phyloP scores from a whole-genome alignment of 2,113 vertebrate genomes.

The Rutilus rutilus region DNA sequence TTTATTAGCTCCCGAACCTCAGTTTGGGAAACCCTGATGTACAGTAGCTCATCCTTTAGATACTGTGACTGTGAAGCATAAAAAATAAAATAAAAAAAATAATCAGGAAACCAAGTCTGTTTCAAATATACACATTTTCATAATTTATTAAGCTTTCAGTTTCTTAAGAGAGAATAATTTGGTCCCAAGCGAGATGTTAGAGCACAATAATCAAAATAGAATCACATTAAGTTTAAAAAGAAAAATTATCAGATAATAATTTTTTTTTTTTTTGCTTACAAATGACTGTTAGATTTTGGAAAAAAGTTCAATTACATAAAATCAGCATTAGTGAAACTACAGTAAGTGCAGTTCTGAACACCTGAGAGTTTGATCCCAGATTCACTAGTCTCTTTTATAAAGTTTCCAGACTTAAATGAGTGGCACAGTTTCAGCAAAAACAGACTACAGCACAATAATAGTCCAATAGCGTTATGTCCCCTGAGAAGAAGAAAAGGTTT shows the following conservation, averaged over 20 bases:
- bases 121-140: neutral
- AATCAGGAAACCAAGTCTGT: neutral
- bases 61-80: no score
- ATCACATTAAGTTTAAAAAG: neutral
- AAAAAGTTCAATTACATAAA: neutral
- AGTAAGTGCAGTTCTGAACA: conserved; percentile 14
- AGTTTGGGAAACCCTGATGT: no score
- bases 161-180: neutral
- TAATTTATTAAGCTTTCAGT: conserved; percentile 5
- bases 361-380: conserved; percentile 33
- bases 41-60: no score
- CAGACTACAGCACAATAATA: neutral
- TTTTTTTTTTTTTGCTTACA: neutral
- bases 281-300: neutral
- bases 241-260: neutral
- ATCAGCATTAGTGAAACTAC: neutral
- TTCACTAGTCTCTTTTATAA: neutral
- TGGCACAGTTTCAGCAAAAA: conserved; percentile 3
- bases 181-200: neutral
- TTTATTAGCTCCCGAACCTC: no score
- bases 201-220: neutral
- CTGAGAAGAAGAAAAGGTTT: conserved; percentile 14
- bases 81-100: no score
- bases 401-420: neutral
- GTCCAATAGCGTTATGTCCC: conserved; percentile 6